These are phyloP conservation scores for Diaprepes abbreviatus DNA, from an alignment of 2,888 invertebrate species.

Conservation along the genomic window DNA sequence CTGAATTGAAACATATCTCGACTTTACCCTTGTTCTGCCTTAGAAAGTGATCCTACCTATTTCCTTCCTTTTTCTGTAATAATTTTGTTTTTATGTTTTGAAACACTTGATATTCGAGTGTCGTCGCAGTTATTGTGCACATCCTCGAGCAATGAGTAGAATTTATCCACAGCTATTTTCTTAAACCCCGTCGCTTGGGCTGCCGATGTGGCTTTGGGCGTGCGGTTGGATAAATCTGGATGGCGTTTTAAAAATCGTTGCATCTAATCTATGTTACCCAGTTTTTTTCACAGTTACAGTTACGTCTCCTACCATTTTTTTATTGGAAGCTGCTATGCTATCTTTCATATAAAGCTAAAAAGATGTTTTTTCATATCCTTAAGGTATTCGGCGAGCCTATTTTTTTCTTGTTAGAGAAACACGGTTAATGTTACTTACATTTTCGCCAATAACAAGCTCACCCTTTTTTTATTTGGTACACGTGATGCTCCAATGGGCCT, in stretches of 20 bases:
- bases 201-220: conserved; percentile 52
- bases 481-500: no score
- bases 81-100: not conserved
- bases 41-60: not conserved
- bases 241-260: conserved; percentile 67
- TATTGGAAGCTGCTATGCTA: no score
- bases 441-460: no score
- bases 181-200: conserved; percentile 43
- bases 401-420: no score
- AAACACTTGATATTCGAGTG: no score
- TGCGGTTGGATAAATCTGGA: conserved; percentile 64
- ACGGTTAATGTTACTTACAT: no score
- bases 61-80: not conserved
- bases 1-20: conserved; percentile 38
- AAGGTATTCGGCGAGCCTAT: no score
- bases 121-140: conserved; percentile 56
- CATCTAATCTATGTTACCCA: conserved; percentile 70
- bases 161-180: conserved; percentile 27
- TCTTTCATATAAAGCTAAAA: no score
- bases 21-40: conserved; percentile 43
- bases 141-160: conserved; percentile 25
- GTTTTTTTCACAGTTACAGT: no score
- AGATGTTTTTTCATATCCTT: no score
- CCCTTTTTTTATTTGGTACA: no score
- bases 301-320: no score